Percentiles rank a stretch among this genome's conserved stretches.
Evolutionary conservation across 2,113 vertebrate species (phyloP).

Genomic region (Neodontobutis hainanensis): DNA sequence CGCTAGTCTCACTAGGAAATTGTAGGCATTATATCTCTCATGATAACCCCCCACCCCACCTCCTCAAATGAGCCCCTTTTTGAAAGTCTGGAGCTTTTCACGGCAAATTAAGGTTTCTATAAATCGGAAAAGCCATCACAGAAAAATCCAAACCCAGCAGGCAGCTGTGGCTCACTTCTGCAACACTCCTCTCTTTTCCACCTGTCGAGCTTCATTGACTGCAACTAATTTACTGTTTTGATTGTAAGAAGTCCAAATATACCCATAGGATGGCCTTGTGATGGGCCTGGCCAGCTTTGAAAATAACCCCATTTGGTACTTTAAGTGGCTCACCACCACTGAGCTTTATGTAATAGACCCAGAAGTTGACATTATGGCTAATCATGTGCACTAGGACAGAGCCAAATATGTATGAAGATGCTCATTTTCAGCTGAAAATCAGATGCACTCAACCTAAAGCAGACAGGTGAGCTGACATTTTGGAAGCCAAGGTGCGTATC

Average conservation of each 20-base stretch:
- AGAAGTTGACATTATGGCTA: constrained; percentile 51
- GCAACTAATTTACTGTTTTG: constrained; percentile 56
- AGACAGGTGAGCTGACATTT: constrained; percentile 71
- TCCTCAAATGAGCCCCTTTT: constrained; percentile 52
- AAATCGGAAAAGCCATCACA: constrained; percentile 66
- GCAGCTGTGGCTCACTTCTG: constrained; percentile 60
- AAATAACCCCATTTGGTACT: constrained; percentile 33
- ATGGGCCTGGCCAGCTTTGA: constrained; percentile 19
- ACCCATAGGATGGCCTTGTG: constrained; percentile 26
- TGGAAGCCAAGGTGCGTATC: constrained; percentile 56
- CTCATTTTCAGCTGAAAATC: constrained; percentile 51
- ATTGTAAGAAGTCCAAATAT: constrained; percentile 52
- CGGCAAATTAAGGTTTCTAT: constrained; percentile 70
- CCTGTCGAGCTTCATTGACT: constrained; percentile 56
- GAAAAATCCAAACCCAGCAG: constrained; percentile 57
- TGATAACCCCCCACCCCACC: constrained; percentile 16
- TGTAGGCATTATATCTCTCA: constrained; percentile 53
- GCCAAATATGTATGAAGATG: constrained; percentile 29
- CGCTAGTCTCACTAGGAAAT: constrained; percentile 48
- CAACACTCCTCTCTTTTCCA: constrained; percentile 40
- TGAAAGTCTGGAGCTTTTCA: constrained; percentile 58
- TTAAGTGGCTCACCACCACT: constrained; percentile 41
- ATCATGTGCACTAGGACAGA: constrained; percentile 25
- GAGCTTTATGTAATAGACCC: constrained; percentile 48
- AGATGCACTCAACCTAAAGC: constrained; percentile 35